Percentiles rank a stretch among this genome's conserved stretches.
phyloP scores from a whole-genome alignment of 2,888 invertebrate species.

The Poecilobothrus nobilitatus region DNA sequence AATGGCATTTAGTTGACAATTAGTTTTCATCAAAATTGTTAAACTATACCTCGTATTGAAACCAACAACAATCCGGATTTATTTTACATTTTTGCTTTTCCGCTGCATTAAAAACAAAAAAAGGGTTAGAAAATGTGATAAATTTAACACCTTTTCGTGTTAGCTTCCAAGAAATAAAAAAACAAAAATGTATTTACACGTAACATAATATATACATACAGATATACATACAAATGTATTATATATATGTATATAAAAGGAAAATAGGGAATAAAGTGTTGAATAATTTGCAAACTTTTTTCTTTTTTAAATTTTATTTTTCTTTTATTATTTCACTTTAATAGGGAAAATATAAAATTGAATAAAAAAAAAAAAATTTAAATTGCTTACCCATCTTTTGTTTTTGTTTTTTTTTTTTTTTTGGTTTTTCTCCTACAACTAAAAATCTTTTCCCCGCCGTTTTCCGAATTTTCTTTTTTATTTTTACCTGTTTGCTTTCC shows the following conservation, averaged over 20 bases:
- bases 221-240: no score
- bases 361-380: not conserved
- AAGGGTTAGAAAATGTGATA: not conserved
- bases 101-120: not conserved
- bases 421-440: not conserved
- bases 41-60: no score
- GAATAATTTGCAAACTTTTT: not conserved
- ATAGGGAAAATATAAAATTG: not conserved
- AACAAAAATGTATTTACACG: no score
- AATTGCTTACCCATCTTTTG: not conserved
- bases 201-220: no score
- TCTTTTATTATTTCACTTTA: no score
- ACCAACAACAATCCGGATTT: no score
- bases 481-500: no score
- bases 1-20: no score
- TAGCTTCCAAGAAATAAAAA: not conserved
- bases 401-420: not conserved
- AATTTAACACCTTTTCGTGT: slow-evolving; percentile 3
- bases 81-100: not conserved
- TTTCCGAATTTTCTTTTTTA: no score
- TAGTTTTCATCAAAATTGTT: no score
- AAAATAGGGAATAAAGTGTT: not conserved
- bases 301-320: not conserved
- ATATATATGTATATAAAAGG: no score
- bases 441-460: not conserved